A percentile compares a stretch with the other conserved stretches of the same genome.
These are phyloP conservation scores for Porites evermanni DNA, from an alignment of 92 coral and sea anemone species.

Conservation along the genomic window DNA sequence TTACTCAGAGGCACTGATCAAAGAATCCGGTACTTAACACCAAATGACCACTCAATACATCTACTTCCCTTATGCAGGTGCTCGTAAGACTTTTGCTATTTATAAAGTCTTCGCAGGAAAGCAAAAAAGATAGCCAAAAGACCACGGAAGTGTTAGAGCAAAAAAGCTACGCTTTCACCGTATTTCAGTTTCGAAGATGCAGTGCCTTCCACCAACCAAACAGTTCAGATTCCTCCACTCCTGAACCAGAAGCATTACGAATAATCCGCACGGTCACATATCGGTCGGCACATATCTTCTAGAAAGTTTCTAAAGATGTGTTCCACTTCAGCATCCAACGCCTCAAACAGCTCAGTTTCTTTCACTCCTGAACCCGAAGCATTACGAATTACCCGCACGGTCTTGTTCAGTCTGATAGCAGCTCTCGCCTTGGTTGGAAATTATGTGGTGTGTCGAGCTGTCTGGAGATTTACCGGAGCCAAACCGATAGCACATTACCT, in stretches of 20 bases:
- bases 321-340: not conserved
- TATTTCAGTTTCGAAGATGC: not conserved
- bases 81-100: not conserved
- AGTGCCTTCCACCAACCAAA: not conserved
- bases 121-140: not conserved
- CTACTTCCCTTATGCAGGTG: too few relatives aligned
- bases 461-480: slow-evolving; percentile 13
- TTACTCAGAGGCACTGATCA: not conserved
- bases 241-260: slow-evolving; percentile 35
- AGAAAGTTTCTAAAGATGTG: too few relatives aligned
- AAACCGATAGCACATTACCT: slow-evolving; percentile 38
- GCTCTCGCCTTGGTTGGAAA: slow-evolving; percentile 45
- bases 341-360: not conserved
- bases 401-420: slow-evolving; percentile 31
- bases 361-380: slow-evolving; percentile 39
- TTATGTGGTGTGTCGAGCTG: slow-evolving; percentile 53
- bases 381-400: slow-evolving; percentile 23
- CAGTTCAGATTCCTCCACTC: not conserved
- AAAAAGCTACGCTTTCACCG: not conserved
- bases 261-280: slow-evolving; percentile 17
- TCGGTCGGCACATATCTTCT: too few relatives aligned
- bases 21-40: slow-evolving; percentile 9
- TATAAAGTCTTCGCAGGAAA: not conserved
- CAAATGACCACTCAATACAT: not conserved
- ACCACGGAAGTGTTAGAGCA: not conserved